Conservation (phyloP, 2,888 invertebrate genomes). For the Drosophila antonietae region DNA sequence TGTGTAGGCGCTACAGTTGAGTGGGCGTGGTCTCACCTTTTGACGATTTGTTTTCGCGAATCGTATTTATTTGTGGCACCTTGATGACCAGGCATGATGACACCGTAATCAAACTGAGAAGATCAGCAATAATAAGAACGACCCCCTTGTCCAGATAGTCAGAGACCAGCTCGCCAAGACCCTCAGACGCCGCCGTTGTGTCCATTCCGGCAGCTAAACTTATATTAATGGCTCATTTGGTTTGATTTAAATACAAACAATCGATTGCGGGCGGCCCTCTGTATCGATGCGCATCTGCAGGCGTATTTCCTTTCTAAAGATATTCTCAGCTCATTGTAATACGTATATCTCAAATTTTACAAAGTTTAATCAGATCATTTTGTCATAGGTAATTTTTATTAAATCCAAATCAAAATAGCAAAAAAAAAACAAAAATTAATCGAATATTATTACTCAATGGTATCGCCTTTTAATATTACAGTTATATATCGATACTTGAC, state of each 20-base stretch:
- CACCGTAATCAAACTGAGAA: constrained; percentile 91
- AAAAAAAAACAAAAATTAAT: constrained; percentile 18
- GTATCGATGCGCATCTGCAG: constrained; percentile 30
- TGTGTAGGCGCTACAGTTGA: constrained; percentile 13
- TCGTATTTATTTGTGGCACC: constrained; percentile 91
- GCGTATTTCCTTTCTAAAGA: background rate
- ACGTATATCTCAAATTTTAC: too few relatives aligned
- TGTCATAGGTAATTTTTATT: constrained; percentile 1
- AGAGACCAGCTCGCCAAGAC: constrained; percentile 52
- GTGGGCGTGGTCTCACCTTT: constrained; percentile 86
- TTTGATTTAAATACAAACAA: constrained; percentile 43
- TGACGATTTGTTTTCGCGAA: constrained; percentile 88
- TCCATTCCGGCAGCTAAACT: constrained; percentile 47
- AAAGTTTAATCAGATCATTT: background rate
- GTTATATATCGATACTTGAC: constrained; percentile 20
- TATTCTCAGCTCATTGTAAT: background rate
- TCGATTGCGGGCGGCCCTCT: constrained; percentile 34
- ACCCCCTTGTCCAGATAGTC: constrained; percentile 81
- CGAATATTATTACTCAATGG: constrained; percentile 20
- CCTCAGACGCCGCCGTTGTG: constrained; percentile 30
- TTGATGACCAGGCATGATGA: constrained; percentile 91
- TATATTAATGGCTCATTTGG: constrained; percentile 26
- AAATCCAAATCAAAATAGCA: constrained; percentile 9
- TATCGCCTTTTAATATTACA: background rate
- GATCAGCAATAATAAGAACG: constrained; percentile 85